Base-by-base conservation (phyloP, 2,113 vertebrate species). In the Opisthocomus hoazin region DNA sequence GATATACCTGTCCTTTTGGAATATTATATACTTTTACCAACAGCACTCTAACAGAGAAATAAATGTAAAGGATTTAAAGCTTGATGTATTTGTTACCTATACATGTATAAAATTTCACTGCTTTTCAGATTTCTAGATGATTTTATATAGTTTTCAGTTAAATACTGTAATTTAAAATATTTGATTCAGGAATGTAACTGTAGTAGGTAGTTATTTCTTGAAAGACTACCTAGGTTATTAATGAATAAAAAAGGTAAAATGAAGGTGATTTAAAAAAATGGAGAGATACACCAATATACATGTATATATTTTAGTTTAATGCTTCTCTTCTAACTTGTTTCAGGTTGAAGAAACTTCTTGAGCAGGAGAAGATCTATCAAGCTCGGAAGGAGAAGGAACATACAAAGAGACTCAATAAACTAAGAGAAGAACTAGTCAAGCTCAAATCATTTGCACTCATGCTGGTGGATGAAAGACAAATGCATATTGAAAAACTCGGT, bases 391-490 rank as follows among this genome's bases (percentile, higher is more conserved):
- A 99, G 87, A 99, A 99, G 85, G 99, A 99, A 60, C 98, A 99
- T 78, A 97, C 97, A 84, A 98, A 98, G 94, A 97, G 98, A 60
- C 97, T 99, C 82, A 98, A 98, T 94, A 99, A 99, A 96, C 96
- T 99, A 76, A 96, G 98, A 95, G 99, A 98, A 27, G 99, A 99
- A 95, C 97, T 99, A 82, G 98, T 99, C 15, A 99, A 99, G 95
- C 98, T 99, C 30, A 99, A 99, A 96, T 99, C 99, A 57, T 99
- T 99, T 89, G 98, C 99, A 89, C 99, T 99, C 96, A 99, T 99
- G 99, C 97, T 99, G 97, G 99, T 99, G 92, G 99, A 99, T 75
- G 99, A 99, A 94, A 98, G 99, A 91, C 99, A 99, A 97, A 98
- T 99, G 94, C 99, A 99, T 89, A 98, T 99, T 18, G 99, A 99